Conservation (phyloP, 2,113 vertebrate genomes). For the Onychostoma macrolepis region DNA sequence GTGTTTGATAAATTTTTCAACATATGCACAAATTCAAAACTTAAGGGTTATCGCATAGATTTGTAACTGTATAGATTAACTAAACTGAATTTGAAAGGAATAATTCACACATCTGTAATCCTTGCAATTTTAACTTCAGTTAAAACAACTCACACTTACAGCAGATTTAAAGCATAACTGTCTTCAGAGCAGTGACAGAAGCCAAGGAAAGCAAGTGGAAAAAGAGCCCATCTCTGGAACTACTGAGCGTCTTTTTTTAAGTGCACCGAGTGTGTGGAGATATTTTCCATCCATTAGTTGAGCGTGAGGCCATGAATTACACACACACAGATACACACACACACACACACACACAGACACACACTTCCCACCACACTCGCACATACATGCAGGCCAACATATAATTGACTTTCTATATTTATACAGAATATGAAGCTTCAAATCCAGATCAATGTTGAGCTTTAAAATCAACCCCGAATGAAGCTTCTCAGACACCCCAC, state of each 20-base stretch:
- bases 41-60: slow-evolving; percentile 11
- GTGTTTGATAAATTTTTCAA: neutral
- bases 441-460: slow-evolving; percentile 40
- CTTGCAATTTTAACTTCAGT: slow-evolving; percentile 50
- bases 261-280: slow-evolving; percentile 52
- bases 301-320: slow-evolving; percentile 38
- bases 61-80: slow-evolving; percentile 10
- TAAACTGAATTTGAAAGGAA: slow-evolving; percentile 35
- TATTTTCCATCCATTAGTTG: slow-evolving; percentile 64
- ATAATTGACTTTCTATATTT: slow-evolving; percentile 49
- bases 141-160: slow-evolving; percentile 66
- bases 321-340: slow-evolving; percentile 25
- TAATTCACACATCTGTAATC: slow-evolving; percentile 39
- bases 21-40: neutral
- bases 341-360: slow-evolving; percentile 13
- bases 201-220: slow-evolving; percentile 68
- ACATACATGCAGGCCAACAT: slow-evolving; percentile 6
- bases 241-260: slow-evolving; percentile 51
- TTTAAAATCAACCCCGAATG: slow-evolving; percentile 20
- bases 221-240: slow-evolving; percentile 54
- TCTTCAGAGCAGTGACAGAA: slow-evolving; percentile 43
- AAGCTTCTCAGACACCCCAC: neutral
- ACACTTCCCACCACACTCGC: neutral
- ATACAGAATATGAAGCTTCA: slow-evolving; percentile 35
- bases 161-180: slow-evolving; percentile 48